Percentiles rank a stretch among this genome's conserved stretches.
phyloP scores from a whole-genome alignment of 1,140 invertebrate genomes.

The Ostrea edulis region DNA sequence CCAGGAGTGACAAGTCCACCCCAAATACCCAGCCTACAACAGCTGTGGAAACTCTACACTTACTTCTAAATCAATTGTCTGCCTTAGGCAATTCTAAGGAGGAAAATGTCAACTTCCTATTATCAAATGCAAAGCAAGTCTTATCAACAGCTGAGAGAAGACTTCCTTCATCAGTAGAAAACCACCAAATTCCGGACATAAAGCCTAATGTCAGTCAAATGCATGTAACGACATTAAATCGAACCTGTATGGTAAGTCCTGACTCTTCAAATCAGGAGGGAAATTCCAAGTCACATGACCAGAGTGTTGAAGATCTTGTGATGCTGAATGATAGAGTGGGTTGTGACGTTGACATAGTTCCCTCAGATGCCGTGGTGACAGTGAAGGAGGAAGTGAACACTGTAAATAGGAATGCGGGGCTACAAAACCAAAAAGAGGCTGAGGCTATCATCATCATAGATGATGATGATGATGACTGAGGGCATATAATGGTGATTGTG shows the following conservation, averaged over 20 bases:
- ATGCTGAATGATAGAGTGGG: background rate
- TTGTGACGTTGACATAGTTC: background rate
- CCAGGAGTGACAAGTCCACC: background rate
- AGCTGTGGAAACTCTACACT: background rate
- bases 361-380: background rate
- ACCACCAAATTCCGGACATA: background rate
- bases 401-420: background rate
- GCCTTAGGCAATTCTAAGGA: background rate
- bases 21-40: background rate
- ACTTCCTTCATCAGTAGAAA: background rate
- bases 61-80: background rate
- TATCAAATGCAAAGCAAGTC: conserved; percentile 7
- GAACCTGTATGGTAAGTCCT: background rate
- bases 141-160: background rate
- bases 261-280: background rate
- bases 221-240: background rate
- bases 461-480: background rate
- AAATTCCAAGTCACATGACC: background rate
- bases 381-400: background rate
- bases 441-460: background rate
- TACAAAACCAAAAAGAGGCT: background rate
- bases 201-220: background rate
- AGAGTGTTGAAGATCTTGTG: background rate
- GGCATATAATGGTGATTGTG: background rate
- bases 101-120: background rate